phyloP scores from a whole-genome alignment of 2,797 vertebrate species.

The Myiothlypis chrysogaster region DNA sequence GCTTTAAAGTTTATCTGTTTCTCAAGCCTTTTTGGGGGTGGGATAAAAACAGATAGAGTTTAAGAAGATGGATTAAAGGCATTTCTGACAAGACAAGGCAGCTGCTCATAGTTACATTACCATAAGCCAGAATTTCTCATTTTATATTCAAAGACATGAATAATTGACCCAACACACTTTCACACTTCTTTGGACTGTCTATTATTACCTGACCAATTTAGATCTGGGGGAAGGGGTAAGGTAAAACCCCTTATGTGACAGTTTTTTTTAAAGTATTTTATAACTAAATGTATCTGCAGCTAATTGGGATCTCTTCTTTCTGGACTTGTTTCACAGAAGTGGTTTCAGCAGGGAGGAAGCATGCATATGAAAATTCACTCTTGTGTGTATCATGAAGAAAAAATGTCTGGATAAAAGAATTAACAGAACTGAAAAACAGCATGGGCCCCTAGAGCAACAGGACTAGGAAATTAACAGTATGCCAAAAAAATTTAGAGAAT shows the following conservation, averaged over 20 bases:
- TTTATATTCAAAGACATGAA: background rate
- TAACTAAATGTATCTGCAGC: background rate
- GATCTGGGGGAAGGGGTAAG: background rate
- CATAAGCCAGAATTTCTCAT: background rate
- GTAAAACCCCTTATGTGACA: background rate
- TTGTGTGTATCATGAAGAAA: background rate
- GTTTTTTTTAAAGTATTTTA: rapidly evolving
- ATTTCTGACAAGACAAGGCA: background rate
- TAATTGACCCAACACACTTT: background rate
- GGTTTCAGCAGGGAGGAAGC: background rate
- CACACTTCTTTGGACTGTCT: background rate
- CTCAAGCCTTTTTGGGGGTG: background rate
- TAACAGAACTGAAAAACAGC: background rate
- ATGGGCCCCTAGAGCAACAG: background rate
- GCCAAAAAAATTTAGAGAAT: background rate
- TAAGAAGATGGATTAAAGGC: background rate
- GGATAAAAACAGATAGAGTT: background rate
- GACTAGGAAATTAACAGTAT: background rate
- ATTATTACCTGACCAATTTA: background rate
- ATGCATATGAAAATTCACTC: background rate
- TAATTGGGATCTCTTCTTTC: background rate
- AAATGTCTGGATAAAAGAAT: background rate
- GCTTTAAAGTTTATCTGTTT: background rate
- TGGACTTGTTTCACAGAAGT: background rate
- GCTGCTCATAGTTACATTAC: background rate